These are phyloP conservation scores for Pyralis farinalis DNA, from an alignment of 2,888 invertebrate genomes.

Conservation along the genomic window DNA sequence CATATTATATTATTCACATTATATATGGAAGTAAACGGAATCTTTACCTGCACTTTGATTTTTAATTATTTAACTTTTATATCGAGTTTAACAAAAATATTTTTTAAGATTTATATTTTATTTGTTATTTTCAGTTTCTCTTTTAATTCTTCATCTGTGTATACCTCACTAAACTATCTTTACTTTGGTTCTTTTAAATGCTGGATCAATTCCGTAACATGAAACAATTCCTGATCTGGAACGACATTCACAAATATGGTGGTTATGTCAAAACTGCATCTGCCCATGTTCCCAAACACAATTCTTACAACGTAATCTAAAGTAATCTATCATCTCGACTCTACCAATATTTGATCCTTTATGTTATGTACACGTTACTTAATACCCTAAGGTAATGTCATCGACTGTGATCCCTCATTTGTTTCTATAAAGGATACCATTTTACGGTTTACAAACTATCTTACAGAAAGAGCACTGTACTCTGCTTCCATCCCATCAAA, in stretches of 20 bases:
- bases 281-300: conserved; percentile 1
- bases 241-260: conserved; percentile 12
- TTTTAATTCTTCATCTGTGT: conserved; percentile 19
- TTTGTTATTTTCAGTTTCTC: conserved; percentile 9
- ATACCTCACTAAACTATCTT: conserved; percentile 24
- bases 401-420: conserved; percentile 68
- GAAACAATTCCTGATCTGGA: conserved; percentile 59
- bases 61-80: neutral
- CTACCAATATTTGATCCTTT: conserved; percentile 58
- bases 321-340: conserved; percentile 37
- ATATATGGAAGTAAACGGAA: neutral
- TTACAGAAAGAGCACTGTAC: conserved; percentile 5
- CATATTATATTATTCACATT: neutral
- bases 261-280: neutral
- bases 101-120: conserved; percentile 2
- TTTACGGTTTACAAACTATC: conserved; percentile 21
- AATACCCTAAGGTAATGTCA: conserved; percentile 49
- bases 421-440: conserved; percentile 51
- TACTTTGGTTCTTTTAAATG: conserved; percentile 66
- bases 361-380: conserved; percentile 60
- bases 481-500: neutral
- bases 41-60: neutral
- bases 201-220: conserved; percentile 67
- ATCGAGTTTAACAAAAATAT: neutral
- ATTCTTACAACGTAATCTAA: conserved; percentile 23